These are phyloP conservation scores for Pseudoatta argentina DNA, from an alignment of 1,140 invertebrate species.

Conservation along the genomic window DNA sequence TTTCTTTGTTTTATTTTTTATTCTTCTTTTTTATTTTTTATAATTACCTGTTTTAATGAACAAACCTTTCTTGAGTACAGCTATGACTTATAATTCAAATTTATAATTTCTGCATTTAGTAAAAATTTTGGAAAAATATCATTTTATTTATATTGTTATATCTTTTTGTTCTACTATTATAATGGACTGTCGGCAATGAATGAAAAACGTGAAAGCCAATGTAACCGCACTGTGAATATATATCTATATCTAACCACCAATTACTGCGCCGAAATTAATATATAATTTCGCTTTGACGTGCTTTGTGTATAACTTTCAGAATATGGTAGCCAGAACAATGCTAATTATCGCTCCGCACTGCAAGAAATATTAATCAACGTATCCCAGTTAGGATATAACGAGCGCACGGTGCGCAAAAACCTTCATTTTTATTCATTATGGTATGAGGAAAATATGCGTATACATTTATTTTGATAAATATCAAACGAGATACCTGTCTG, in stretches of 20 bases:
- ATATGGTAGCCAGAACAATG: conserved; percentile 37
- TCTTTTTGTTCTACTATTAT: conserved; percentile 21
- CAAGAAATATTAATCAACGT: conserved; percentile 59
- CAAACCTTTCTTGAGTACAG: not conserved
- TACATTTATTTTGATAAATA: conserved; percentile 53
- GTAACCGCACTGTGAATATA: conserved; percentile 18
- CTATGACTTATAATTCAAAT: not conserved
- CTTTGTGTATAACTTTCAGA: conserved; percentile 54
- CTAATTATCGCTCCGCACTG: conserved; percentile 45
- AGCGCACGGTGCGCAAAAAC: conserved; percentile 29
- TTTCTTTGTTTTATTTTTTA: not conserved
- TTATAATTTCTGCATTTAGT: not conserved
- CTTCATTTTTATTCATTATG: conserved; percentile 56
- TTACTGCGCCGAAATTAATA: conserved; percentile 49
- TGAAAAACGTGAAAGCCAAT: conserved; percentile 50
- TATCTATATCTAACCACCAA: conserved; percentile 40
- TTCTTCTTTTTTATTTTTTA: conserved; percentile 1
- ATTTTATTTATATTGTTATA: not conserved
- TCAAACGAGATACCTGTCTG: conserved; percentile 25
- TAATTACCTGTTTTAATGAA: not conserved
- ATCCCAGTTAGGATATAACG: conserved; percentile 49
- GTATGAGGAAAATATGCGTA: conserved; percentile 11
- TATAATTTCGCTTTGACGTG: conserved; percentile 56
- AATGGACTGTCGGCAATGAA: conserved; percentile 33
- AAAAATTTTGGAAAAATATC: not conserved